These are phyloP conservation scores for Lucinisca nassula DNA, from an alignment of 2,888 invertebrate species.

Conservation along the genomic window DNA sequence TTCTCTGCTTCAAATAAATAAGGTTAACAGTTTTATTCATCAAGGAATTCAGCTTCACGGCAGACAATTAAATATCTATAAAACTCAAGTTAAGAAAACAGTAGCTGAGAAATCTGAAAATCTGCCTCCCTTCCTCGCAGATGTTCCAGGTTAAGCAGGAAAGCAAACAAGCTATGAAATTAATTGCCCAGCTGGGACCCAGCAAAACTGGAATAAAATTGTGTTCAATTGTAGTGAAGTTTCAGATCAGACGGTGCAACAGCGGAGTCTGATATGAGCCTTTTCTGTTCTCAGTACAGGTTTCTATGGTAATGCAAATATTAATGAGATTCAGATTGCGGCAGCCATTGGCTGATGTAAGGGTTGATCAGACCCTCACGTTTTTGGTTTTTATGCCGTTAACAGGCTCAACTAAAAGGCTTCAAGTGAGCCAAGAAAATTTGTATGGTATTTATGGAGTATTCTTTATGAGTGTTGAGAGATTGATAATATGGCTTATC, in stretches of 20 bases:
- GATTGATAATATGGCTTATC: slow-evolving; percentile 2
- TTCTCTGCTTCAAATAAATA: background rate
- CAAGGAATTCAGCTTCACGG: background rate
- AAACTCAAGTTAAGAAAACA: slow-evolving; percentile 3
- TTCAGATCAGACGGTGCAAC: no score
- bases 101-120: slow-evolving; percentile 8
- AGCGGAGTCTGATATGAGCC: no score
- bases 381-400: background rate
- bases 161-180: slow-evolving; percentile 13
- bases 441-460: slow-evolving; percentile 16
- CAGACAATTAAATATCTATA: slow-evolving; percentile 6
- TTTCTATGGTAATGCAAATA: no score
- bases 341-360: no score
- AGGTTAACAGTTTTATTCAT: slow-evolving; percentile 8
- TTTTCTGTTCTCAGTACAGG: no score
- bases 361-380: no score
- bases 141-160: slow-evolving; percentile 13
- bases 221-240: no score
- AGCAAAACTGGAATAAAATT: background rate
- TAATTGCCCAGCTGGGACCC: background rate
- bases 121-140: background rate
- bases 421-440: slow-evolving; percentile 11
- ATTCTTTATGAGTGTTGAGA: slow-evolving; percentile 17
- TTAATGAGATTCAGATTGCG: no score
- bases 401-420: background rate